phyloP scores from a whole-genome alignment of 2,797 vertebrate genomes.

The Sphenopsis melanotis region DNA sequence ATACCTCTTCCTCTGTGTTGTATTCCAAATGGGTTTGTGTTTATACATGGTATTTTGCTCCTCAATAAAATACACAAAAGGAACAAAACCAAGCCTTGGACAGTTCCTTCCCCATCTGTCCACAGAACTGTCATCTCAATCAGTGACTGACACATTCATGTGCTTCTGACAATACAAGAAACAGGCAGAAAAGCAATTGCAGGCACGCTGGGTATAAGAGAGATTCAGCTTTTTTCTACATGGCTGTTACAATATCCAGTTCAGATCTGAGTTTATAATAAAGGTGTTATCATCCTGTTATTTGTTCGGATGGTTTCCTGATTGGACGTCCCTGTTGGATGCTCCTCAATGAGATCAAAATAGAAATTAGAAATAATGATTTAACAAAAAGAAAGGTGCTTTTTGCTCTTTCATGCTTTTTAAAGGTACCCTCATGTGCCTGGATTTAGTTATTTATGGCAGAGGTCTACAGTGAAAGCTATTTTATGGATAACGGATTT shows the following conservation, averaged over 20 bases:
- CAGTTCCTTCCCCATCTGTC: background rate
- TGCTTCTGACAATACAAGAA: background rate
- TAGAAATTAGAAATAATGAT: background rate
- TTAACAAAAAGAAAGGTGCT: background rate
- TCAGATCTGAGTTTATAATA: background rate
- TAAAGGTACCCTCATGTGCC: background rate
- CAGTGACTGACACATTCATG: background rate
- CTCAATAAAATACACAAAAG: background rate
- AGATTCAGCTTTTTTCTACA: background rate
- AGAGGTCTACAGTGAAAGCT: background rate
- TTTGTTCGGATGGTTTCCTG: background rate
- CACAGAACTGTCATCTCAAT: background rate
- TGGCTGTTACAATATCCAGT: background rate
- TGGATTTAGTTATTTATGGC: background rate
- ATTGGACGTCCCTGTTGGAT: background rate
- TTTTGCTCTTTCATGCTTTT: background rate
- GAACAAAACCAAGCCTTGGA: background rate
- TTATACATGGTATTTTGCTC: background rate
- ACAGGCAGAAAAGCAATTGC: background rate
- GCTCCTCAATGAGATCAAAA: background rate
- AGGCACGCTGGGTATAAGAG: background rate
- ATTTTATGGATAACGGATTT: background rate
- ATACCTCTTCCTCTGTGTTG: background rate
- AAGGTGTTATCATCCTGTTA: background rate
- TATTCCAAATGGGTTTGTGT: background rate